These are phyloP conservation scores for Nannoperca obscura DNA, from an alignment of 2,797 vertebrate genomes.

Conservation along the genomic window DNA sequence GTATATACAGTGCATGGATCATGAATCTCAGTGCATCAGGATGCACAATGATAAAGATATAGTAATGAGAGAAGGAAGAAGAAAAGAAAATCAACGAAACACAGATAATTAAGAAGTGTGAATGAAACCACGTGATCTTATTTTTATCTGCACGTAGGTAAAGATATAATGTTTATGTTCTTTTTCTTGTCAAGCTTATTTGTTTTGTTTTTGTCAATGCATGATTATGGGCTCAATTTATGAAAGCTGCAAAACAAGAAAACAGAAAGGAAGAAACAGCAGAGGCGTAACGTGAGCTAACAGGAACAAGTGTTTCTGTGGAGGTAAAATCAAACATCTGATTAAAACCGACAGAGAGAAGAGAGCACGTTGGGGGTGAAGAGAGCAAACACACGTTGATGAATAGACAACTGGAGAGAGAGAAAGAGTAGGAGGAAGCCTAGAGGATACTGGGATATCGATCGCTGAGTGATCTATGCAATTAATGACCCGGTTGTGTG, in stretches of 20 bases:
- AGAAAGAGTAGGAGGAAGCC: conserved; percentile 19
- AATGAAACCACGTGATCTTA: not conserved
- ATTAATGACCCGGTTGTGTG: conserved; percentile 45
- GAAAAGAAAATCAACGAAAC: not conserved
- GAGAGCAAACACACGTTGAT: conserved; percentile 40
- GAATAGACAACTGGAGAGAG: conserved; percentile 18
- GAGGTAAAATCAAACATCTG: not conserved
- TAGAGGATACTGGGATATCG: conserved; percentile 44
- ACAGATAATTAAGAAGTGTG: not conserved
- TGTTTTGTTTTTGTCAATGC: not conserved
- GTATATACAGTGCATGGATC: not conserved
- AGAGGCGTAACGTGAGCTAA: not conserved
- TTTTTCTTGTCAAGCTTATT: not conserved
- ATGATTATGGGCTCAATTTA: not conserved
- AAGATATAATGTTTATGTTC: not conserved
- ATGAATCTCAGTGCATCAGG: conserved; percentile 35
- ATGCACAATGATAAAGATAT: conserved; percentile 24
- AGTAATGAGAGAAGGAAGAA: not conserved
- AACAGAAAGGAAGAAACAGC: not conserved
- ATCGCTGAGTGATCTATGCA: conserved; percentile 59
- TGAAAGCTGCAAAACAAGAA: not conserved
- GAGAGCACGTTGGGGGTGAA: not conserved
- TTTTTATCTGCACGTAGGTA: not conserved
- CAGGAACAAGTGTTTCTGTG: not conserved
- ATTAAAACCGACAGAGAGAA: conserved; percentile 14